A percentile compares a stretch with the other conserved stretches of the same genome.
These are phyloP conservation scores for Gasterosteus aculeatus DNA, from an alignment of 2,113 vertebrate species.

Conservation along the genomic window DNA sequence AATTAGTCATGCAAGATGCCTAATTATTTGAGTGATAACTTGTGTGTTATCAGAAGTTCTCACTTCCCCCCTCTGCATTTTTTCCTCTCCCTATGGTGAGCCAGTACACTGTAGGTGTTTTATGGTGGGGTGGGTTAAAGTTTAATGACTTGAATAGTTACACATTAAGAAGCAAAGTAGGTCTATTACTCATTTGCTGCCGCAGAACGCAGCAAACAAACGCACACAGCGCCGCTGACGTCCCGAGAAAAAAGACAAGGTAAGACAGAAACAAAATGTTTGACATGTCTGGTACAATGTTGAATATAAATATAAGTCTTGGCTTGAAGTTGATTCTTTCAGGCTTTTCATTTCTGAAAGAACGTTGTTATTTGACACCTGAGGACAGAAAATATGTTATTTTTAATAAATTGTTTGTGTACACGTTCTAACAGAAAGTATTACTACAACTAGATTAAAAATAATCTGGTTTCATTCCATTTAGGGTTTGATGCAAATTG, in stretches of 20 bases:
- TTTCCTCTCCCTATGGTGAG: background rate
- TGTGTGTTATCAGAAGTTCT: background rate
- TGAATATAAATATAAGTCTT: background rate
- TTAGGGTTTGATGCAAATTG: constrained; percentile 6
- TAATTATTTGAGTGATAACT: constrained; percentile 3
- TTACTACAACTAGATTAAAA: no score
- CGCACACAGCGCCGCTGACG: constrained; percentile 7
- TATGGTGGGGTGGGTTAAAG: constrained; percentile 69
- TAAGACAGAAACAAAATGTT: constrained; percentile 40
- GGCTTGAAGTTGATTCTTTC: background rate
- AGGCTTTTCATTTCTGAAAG: background rate
- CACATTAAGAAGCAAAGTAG: constrained; percentile 26
- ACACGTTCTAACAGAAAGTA: background rate
- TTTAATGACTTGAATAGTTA: constrained; percentile 64
- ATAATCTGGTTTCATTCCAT: constrained; percentile 15
- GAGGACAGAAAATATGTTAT: background rate
- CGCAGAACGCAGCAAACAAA: background rate
- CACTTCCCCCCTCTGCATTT: background rate
- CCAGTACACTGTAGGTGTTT: constrained; percentile 26
- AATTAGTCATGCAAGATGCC: background rate
- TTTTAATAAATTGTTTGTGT: constrained; percentile 1
- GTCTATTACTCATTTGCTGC: constrained; percentile 14
- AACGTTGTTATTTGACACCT: background rate
- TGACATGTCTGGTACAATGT: background rate
- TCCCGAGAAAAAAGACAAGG: constrained; percentile 30